phyloP scores from a whole-genome alignment of 1,140 invertebrate genomes.

The Leptonema lineaticorne region DNA sequence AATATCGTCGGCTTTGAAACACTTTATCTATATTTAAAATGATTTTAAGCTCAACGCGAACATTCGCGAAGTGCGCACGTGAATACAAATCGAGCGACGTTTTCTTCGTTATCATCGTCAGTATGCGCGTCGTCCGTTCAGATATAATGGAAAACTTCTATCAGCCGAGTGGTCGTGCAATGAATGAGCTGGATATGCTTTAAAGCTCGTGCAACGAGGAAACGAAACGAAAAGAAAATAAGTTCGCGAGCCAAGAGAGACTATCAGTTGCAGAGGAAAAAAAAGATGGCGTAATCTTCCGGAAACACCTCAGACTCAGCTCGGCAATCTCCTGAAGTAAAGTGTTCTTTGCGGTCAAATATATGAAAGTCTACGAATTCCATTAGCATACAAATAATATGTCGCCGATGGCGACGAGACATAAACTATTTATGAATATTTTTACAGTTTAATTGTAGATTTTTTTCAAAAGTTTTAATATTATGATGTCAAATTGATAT shows the following conservation, averaged over 20 bases:
- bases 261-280: neutral
- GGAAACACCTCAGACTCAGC: neutral
- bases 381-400: slow-evolving; percentile 19
- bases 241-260: neutral
- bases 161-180: neutral
- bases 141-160: neutral
- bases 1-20: too few species aligned
- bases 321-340: neutral
- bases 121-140: neutral
- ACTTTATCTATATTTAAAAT: neutral
- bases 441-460: too few species aligned
- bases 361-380: neutral
- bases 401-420: neutral
- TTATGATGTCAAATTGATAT: too few species aligned
- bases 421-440: too few species aligned
- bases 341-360: neutral
- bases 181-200: neutral
- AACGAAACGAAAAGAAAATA: neutral
- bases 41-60: neutral
- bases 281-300: slow-evolving; percentile 6
- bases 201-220: too few species aligned
- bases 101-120: neutral
- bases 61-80: neutral
- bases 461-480: too few species aligned
- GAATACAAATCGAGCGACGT: neutral